Base-by-base conservation (phyloP, 2,888 invertebrate genomes). In the Polylopha cassiicola region DNA sequence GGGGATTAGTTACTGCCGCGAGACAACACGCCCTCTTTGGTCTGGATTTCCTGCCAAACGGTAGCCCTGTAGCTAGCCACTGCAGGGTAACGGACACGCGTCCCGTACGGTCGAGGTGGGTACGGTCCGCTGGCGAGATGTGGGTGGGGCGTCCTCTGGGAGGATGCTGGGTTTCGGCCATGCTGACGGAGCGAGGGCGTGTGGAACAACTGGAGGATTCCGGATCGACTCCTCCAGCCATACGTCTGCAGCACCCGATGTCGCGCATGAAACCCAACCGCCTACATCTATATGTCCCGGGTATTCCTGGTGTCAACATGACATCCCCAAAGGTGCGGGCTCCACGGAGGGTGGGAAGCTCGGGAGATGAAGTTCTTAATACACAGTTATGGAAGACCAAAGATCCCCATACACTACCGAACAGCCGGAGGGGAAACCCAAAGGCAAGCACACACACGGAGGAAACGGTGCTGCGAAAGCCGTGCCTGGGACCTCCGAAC, bases 101-200 rank as follows among this genome's bases (percentile, higher is more conserved):
- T 33, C 33, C 33, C 33, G 23, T 33, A 22, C 14, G 33, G 28
- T 17, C 5, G 17, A 28, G 28, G 28, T 6, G n/a, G 28, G 16
- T 28, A 28, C 22, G 33, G 33, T 14, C 33, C 33, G 24, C 33
- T n/a, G 33, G 33, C 33, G 33, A 33, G 33, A 23, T 15, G 17
- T 10, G 24, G 33, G 7, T 23, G 24, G 33, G 14, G 9, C 9
- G 24, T 10, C 9, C 6, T 9, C 3, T 8, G 10, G 24, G 7
- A 8, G 9, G 9, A 11, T 1, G 9, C 4, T 11, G 23, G 33
- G 33, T 3, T 13, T 24, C 24, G 8, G 33, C 33, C 33, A 33
- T 33, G 33, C 24, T 33, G 33, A 24, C 17, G 33, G 17, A 15
- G 33, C 33, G 11, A 33, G 33, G 33, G 16, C 23, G 24, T 24